Conservation (phyloP, 2,888 invertebrate species). For the Tryphoninae sp. region DNA sequence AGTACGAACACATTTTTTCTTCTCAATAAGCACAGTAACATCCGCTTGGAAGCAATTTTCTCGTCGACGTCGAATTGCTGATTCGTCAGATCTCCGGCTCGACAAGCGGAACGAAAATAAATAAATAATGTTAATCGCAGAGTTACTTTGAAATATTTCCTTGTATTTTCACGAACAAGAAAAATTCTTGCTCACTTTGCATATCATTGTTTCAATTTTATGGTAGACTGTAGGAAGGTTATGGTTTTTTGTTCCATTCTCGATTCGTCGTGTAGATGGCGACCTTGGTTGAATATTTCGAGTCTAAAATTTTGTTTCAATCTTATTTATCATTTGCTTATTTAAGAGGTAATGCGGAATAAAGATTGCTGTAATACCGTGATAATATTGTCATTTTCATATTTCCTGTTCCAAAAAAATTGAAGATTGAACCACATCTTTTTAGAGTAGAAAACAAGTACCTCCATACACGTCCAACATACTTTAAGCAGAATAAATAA, state of each 20-base stretch:
- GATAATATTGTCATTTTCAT: not conserved
- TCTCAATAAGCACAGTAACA: conserved; percentile 32
- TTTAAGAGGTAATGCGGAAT: not conserved
- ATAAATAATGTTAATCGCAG: conserved; percentile 37
- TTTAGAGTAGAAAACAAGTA: not conserved
- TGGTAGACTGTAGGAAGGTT: conserved; percentile 2
- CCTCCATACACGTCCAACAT: not conserved
- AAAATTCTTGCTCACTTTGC: conserved; percentile 9
- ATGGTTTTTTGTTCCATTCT: conserved; percentile 16
- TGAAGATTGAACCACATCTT: not conserved
- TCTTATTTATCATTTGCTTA: not conserved
- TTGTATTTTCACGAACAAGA: not conserved
- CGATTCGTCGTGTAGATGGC: not conserved
- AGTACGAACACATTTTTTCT: conserved; percentile 68
- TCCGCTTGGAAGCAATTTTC: conserved; percentile 35
- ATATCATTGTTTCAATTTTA: not conserved
- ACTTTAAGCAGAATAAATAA: not conserved
- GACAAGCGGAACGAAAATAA: conserved; percentile 5
- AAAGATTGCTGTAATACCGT: not conserved
- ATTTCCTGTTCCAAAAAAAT: not conserved
- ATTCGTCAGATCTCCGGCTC: conserved; percentile 10
- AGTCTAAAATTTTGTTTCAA: not conserved
- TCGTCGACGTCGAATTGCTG: conserved; percentile 51
- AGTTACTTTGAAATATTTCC: conserved; percentile 58
- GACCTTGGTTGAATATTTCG: not conserved